These are phyloP conservation scores for Drosophila tristis DNA, from an alignment of 1,140 invertebrate species.

Conservation along the genomic window DNA sequence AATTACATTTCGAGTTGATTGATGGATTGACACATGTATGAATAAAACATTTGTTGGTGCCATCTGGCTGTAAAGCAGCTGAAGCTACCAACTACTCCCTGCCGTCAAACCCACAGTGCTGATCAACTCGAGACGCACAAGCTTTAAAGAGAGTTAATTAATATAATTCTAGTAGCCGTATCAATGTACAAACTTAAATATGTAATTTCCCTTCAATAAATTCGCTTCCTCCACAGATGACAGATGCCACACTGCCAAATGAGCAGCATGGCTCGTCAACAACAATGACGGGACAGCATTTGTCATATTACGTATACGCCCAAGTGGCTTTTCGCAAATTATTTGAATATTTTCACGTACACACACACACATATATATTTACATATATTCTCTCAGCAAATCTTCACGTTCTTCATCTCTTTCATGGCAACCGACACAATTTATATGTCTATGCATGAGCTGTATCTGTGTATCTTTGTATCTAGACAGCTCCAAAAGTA, in stretches of 20 bases:
- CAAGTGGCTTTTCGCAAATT: constrained; percentile 21
- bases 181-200: not conserved
- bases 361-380: no score
- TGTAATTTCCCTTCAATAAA: constrained; percentile 4
- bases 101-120: no score
- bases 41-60: constrained; percentile 38
- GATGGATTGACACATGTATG: constrained; percentile 27
- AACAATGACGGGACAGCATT: constrained; percentile 38
- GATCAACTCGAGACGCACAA: no score
- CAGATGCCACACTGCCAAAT: not conserved
- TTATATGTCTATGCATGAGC: constrained; percentile 26
- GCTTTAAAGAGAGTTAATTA: no score
- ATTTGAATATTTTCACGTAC: constrained; percentile 18
- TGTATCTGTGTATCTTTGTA: constrained; percentile 22
- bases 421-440: constrained; percentile 10
- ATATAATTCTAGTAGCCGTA: not conserved
- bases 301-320: constrained; percentile 67
- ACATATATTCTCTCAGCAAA: constrained; percentile 19
- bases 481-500: constrained; percentile 22
- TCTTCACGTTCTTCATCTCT: constrained; percentile 17
- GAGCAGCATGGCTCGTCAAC: constrained; percentile 17
- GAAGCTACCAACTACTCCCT: no score
- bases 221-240: no score
- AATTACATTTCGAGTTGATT: constrained; percentile 24
- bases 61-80: not conserved